Evolutionary conservation across 2,888 invertebrate genomes (phyloP).

Genomic region (Sialis fuliginosa): DNA sequence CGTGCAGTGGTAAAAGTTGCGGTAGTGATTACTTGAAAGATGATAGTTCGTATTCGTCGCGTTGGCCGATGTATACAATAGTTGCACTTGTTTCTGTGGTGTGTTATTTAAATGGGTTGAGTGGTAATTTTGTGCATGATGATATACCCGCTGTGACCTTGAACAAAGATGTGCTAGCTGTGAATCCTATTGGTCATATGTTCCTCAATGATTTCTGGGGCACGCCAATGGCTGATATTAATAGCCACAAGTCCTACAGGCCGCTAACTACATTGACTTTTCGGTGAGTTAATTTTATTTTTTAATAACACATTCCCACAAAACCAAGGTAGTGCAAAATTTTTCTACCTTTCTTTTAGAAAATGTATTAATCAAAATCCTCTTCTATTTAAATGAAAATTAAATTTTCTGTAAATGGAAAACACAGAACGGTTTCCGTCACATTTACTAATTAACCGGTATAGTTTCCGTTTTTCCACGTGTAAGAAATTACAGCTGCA

Average conservation of each 20-base stretch:
- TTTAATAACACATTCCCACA: too few relatives aligned
- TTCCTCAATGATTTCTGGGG: slow-evolving; percentile 80
- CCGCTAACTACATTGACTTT: slow-evolving; percentile 70
- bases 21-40: too few relatives aligned
- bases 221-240: slow-evolving; percentile 63
- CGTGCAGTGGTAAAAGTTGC: too few relatives aligned
- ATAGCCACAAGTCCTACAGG: slow-evolving; percentile 75
- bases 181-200: slow-evolving; percentile 39
- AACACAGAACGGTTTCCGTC: too few relatives aligned
- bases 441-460: too few relatives aligned
- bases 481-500: too few relatives aligned
- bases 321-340: too few relatives aligned
- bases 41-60: slow-evolving; percentile 11
- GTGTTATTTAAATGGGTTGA: slow-evolving; percentile 55
- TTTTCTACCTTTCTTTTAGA: too few relatives aligned
- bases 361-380: neutral
- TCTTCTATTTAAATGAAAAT: neutral
- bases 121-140: slow-evolving; percentile 75
- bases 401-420: too few relatives aligned
- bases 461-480: too few relatives aligned
- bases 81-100: slow-evolving; percentile 47
- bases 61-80: slow-evolving; percentile 42
- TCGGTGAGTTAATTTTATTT: slow-evolving; percentile 42
- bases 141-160: slow-evolving; percentile 70
- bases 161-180: slow-evolving; percentile 63